These are phyloP conservation scores for Catamblyrhynchus diadema DNA, from an alignment of 2,797 vertebrate genomes.

Conservation along the genomic window DNA sequence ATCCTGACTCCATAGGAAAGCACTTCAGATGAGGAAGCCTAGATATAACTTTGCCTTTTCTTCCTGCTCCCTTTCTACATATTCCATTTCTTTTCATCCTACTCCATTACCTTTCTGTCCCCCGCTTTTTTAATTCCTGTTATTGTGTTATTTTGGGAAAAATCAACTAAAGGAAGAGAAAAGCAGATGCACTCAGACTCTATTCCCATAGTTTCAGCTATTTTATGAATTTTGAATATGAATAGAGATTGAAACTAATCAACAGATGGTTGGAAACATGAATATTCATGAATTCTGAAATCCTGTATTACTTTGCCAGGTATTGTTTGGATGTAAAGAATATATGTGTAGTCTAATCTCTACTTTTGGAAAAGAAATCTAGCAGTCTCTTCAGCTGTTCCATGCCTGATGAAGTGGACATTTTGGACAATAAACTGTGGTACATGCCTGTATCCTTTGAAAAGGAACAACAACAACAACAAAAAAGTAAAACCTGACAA, in stretches of 20 bases:
- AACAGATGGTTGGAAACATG: conserved; percentile 26
- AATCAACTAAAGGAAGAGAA: background rate
- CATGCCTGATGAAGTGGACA: background rate
- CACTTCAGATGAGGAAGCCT: background rate
- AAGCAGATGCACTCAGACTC: background rate
- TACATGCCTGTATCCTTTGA: background rate
- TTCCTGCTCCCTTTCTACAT: background rate
- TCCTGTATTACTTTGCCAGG: background rate
- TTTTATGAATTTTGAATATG: background rate
- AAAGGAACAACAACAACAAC: background rate
- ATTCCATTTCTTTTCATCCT: background rate
- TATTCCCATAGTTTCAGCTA: background rate
- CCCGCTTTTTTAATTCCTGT: background rate
- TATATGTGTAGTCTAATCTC: background rate
- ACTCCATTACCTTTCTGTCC: background rate
- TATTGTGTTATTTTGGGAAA: background rate
- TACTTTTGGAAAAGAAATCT: background rate
- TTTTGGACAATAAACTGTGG: background rate
- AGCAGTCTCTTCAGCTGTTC: background rate
- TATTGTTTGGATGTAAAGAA: background rate
- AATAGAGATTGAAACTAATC: conserved; percentile 1
- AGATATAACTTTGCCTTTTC: background rate
- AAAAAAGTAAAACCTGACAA: background rate
- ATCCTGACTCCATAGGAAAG: background rate
- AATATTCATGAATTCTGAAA: conserved; percentile 28